phyloP scores from a whole-genome alignment of 2,113 vertebrate genomes.

The Mesitornis unicolor region DNA sequence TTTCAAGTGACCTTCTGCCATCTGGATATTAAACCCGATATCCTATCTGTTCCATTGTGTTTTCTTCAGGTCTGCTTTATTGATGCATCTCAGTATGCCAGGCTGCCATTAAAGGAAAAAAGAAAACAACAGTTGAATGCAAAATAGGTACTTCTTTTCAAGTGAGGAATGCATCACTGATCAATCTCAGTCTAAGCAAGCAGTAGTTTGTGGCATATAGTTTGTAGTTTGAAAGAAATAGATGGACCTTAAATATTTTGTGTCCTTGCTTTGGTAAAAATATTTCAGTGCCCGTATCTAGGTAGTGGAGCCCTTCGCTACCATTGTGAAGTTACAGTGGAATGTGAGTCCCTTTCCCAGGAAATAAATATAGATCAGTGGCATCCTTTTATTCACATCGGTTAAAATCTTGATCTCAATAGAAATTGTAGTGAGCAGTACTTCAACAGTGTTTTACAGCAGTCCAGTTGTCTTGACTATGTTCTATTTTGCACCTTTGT shows the following conservation, averaged over 20 bases:
- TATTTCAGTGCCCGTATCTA: neutral
- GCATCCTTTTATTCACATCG: too few relatives aligned
- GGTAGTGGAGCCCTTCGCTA: neutral
- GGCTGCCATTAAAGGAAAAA: neutral
- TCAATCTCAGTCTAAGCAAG: neutral
- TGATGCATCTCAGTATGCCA: neutral
- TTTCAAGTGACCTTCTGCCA: neutral
- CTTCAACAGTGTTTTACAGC: neutral
- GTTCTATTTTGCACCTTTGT: neutral
- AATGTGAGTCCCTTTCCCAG: neutral
- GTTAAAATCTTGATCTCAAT: neutral
- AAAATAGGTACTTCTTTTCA: neutral
- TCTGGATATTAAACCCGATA: neutral
- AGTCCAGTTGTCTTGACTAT: neutral
- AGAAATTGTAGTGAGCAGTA: neutral
- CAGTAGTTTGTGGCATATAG: neutral
- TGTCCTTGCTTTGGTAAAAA: neutral
- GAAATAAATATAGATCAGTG: neutral
- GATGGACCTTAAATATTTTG: neutral
- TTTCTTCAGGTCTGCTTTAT: neutral
- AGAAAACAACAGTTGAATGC: neutral
- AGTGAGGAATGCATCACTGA: neutral
- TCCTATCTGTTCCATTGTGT: neutral
- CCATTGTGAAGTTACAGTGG: neutral
- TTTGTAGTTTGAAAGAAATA: neutral